A percentile compares a stretch with the other conserved stretches of the same genome.
These are phyloP conservation scores for Ochotona princeps DNA, from an alignment of 2,113 vertebrate genomes.

Conservation along the genomic window DNA sequence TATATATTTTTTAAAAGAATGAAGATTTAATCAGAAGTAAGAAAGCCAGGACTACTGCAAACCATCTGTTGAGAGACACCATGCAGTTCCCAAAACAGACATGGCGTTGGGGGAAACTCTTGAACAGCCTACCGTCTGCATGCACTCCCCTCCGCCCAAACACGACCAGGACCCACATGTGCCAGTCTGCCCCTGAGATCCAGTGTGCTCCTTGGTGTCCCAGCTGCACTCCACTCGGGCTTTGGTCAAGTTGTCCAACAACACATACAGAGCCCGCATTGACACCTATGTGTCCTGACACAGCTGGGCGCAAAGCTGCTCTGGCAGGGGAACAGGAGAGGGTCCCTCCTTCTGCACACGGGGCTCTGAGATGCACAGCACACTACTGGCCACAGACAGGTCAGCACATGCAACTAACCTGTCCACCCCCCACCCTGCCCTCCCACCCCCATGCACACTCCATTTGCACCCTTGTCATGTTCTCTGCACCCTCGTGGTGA, in stretches of 20 bases:
- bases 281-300: not conserved
- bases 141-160: not conserved
- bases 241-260: not conserved
- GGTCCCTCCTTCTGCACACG: not conserved
- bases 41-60: not conserved
- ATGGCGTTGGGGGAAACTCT: not conserved
- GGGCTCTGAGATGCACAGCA: not conserved
- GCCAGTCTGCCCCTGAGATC: not conserved
- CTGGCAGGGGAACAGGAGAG: too few relatives aligned
- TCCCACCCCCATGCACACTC: fast-evolving
- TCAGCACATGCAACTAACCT: not conserved
- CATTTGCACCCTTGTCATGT: fast-evolving
- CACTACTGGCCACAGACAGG: not conserved
- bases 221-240: not conserved
- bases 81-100: not conserved
- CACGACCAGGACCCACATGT: not conserved
- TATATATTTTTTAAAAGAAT: not conserved
- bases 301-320: not conserved
- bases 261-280: too few relatives aligned
- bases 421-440: not conserved
- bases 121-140: not conserved
- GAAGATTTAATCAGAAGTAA: not conserved
- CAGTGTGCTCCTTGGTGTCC: not conserved
- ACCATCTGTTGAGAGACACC: not conserved
- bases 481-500: not conserved